Conservation (phyloP, 2,888 invertebrate species). For the Bombyx huttoni region DNA sequence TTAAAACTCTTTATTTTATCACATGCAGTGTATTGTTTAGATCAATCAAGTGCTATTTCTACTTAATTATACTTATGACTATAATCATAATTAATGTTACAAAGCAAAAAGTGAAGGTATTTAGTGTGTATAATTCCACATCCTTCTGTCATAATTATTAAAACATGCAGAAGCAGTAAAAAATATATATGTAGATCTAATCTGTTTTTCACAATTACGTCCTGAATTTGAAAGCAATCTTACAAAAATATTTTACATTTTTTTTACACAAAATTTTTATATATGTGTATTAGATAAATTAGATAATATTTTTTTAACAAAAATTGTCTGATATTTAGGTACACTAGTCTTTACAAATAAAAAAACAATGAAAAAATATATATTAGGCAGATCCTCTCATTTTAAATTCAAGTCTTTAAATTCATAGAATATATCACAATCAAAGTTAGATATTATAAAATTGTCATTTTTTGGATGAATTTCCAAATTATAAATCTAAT, state of each 20-base stretch:
- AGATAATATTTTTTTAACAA: neutral
- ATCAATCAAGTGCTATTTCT: neutral
- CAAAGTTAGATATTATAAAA: neutral
- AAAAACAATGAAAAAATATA: neutral
- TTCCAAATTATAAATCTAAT: conserved; percentile 1
- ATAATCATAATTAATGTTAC: neutral
- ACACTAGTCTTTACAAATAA: neutral
- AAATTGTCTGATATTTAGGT: neutral
- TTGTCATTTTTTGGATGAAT: neutral
- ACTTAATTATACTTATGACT: neutral
- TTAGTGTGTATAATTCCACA: neutral
- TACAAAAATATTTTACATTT: neutral
- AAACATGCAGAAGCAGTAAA: too few relatives aligned
- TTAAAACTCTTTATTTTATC: neutral
- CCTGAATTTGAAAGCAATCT: neutral
- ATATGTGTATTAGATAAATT: neutral
- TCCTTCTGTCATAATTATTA: too few relatives aligned
- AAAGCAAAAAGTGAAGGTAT: neutral
- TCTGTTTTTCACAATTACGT: too few relatives aligned
- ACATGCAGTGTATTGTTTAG: neutral
- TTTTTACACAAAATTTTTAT: neutral
- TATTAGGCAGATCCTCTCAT: neutral
- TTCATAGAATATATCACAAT: conserved; percentile 16
- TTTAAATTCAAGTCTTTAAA: conserved; percentile 7
- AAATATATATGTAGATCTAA: too few relatives aligned